Base-by-base conservation (phyloP, 1,140 invertebrate species). In the Ptiloglossa arizonensis region DNA sequence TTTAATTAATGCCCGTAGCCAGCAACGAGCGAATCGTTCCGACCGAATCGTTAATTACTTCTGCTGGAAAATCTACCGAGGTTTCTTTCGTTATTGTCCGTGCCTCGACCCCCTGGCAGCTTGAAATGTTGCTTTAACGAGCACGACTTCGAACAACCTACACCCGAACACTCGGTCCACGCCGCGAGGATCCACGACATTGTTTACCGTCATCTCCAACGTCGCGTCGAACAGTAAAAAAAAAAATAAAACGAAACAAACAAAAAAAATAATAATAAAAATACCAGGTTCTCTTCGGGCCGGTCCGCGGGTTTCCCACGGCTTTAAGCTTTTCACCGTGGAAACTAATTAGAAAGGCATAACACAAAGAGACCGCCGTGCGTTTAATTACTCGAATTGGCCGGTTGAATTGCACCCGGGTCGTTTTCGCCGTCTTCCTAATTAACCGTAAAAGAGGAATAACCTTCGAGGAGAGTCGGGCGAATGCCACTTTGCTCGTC, bases 371-470 rank as follows among this genome's bases (percentile, higher is more conserved):
- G 32, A 19, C 19, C 0, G 1, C 11, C 57, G 19, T 3, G 35
- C 29, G 59, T 62, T 62, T 62, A 24, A 62, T 41, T 62, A 24
- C 59, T 8, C n/a, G 35, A 62, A 62, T 62, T 41, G 59, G 35
- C n/a, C 59, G 59, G 35, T 3, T 60, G 57, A 60, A 35, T 62
- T 35, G 35, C 35, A 32, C 32, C n/a, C 32, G n/a, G 32, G 32
- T n/a, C 24, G 54, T 57, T 29, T 32, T 57, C 54, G 29, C 54
- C 54, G 27, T 32, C 27, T n/a, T n/a, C 59, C 59, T 41, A 62
- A 62, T 62, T 62, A 62, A 62, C 35, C 59, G 35, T 62, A n/a
- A 41, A 62, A 29, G 32, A 60, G 57, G n/a, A 60, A 22, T 38
- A 60, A 41, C 35, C 11, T 5, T 3, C 27, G n/a, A n/a, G n/a